phyloP scores from a whole-genome alignment of 1,140 invertebrate species.

The Eriocheir sinensis region DNA sequence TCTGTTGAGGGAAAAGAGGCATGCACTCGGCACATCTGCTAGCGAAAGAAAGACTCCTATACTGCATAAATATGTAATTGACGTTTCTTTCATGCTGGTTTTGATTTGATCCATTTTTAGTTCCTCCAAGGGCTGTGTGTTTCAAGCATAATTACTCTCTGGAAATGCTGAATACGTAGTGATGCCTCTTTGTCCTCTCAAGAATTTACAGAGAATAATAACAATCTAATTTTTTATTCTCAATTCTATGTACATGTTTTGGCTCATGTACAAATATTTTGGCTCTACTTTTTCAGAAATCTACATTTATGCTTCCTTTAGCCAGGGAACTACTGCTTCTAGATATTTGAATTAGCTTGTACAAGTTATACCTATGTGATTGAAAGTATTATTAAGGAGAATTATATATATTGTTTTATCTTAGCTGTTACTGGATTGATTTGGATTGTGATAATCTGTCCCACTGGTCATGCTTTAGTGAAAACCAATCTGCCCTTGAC shows the following conservation, averaged over 20 bases:
- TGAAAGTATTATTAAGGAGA: neutral
- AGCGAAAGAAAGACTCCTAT: neutral
- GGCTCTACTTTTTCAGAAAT: neutral
- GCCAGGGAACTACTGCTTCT: neutral
- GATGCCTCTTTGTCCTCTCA: neutral
- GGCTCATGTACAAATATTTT: neutral
- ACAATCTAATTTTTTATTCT: neutral
- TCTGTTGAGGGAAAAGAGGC: neutral
- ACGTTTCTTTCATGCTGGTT: neutral
- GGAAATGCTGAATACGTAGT: too few relatives aligned
- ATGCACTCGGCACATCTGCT: neutral
- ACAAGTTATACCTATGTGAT: conserved; percentile 7
- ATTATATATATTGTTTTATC: neutral
- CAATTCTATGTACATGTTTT: conserved; percentile 1
- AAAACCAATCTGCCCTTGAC: too few relatives aligned
- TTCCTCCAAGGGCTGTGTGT: neutral
- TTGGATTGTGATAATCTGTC: conserved; percentile 7
- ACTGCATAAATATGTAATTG: too few relatives aligned
- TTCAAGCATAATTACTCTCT: neutral
- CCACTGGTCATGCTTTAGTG: neutral
- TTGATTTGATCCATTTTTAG: neutral
- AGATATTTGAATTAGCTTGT: neutral
- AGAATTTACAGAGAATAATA: conserved; percentile 17
- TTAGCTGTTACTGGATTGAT: neutral
- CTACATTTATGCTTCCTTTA: neutral